Percentiles rank a stretch among this genome's conserved stretches.
Conservation (phyloP, 2,797 vertebrate genomes). For the Paramormyrops hopkinsi region DNA sequence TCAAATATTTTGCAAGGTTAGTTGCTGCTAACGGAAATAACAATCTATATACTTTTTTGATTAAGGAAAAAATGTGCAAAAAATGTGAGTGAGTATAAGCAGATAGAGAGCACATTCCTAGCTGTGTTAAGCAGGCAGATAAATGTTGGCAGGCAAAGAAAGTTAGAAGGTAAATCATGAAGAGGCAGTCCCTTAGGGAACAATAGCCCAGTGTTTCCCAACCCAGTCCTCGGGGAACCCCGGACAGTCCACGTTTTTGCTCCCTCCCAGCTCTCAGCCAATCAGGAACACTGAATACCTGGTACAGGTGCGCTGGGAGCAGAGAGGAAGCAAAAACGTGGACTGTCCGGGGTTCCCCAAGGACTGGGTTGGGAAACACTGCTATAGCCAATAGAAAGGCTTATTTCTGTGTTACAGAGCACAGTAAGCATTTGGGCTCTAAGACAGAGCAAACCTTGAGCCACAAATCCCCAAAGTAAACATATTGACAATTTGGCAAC, state of each 20-base stretch:
- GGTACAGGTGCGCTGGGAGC: no score
- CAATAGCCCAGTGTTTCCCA: neutral
- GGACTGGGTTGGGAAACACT: no score
- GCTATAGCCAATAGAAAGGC: neutral
- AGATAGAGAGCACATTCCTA: neutral
- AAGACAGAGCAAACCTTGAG: neutral
- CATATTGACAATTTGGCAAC: neutral
- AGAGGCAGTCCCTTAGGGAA: neutral
- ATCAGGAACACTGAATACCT: no score
- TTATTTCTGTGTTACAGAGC: neutral
- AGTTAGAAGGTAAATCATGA: neutral
- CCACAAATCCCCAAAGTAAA: neutral
- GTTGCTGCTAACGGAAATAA: neutral
- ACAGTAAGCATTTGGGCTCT: neutral
- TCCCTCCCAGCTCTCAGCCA: no score
- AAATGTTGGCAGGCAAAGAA: neutral
- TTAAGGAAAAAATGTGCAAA: neutral
- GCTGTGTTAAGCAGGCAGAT: neutral
- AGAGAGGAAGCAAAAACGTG: no score
- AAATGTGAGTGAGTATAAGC: neutral
- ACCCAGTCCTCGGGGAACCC: no score
- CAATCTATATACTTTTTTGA: neutral
- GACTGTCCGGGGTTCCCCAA: no score
- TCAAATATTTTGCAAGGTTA: neutral
- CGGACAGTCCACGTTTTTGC: no score